These are phyloP conservation scores for Calypte anna DNA, from an alignment of 2,113 vertebrate species.

Conservation along the genomic window DNA sequence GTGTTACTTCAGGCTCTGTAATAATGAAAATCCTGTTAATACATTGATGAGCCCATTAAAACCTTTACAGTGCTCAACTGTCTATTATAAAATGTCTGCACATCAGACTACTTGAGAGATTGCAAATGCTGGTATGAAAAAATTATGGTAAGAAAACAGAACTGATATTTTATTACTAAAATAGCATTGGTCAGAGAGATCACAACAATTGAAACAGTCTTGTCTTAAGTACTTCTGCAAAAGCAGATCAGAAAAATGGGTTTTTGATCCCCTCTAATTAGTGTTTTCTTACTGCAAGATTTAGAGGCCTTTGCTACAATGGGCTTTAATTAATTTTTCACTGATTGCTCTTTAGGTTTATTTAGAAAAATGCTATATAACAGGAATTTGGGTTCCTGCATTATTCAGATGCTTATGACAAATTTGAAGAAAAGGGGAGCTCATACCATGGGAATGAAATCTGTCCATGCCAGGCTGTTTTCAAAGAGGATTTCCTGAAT, in stretches of 20 bases:
- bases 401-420: not conserved
- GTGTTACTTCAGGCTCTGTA: not conserved
- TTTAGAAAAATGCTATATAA: not conserved
- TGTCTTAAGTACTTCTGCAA: not conserved
- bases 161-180: not conserved
- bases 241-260: not conserved
- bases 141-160: not conserved
- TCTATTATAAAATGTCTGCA: not conserved
- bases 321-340: not conserved
- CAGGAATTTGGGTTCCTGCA: not conserved
- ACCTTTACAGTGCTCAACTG: not conserved
- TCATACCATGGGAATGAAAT: not conserved
- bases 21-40: not conserved
- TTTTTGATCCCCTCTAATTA: not conserved
- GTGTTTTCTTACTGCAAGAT: not conserved
- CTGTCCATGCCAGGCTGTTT: not conserved
- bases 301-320: not conserved
- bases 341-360: not conserved
- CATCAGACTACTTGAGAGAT: not conserved
- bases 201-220: not conserved
- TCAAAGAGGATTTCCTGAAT: not conserved
- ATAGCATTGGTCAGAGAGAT: not conserved
- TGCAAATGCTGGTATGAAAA: not conserved
- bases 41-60: not conserved
- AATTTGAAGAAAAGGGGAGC: not conserved